Base-by-base conservation (phyloP, 2,888 invertebrate species). In the Rhagophthalmus giganteus region DNA sequence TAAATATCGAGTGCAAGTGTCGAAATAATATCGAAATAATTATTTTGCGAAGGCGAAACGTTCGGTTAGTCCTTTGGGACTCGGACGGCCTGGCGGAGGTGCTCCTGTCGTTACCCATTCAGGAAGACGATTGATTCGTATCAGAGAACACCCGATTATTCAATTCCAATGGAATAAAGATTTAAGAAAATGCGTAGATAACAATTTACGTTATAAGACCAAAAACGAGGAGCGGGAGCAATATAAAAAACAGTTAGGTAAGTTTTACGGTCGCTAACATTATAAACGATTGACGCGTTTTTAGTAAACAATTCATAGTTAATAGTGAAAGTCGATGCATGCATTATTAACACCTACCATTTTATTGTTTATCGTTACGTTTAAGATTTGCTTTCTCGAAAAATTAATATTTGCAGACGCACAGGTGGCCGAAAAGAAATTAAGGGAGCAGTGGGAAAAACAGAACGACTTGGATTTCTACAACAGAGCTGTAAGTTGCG, bases 191-290 rank as follows among this genome's bases (percentile, higher is more conserved):
- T 80, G 81, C 54, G 81, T 88, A 8, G 87, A 88, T 63, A 87
- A 87, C 69, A 83, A 83, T 62, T 77, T 88, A 54, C 76, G 87
- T 16, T 88, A 87, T 69, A 80, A 81, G 58, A 79, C 80, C 39
- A 77, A 81, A 12, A 76, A 79, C 44, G 76, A 71, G 11, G 78
- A 82, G 52, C 80, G 83, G 62, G 73, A 76, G 49, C 71, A 73
- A 38, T 85, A 85, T 64, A 82, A 81, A 65, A 74, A 79, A 58
- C 78, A 82, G 61, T 73, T 87, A 70, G 87, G 87, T 79, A 75
- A 54, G 52, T 7, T 13, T 34, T 34, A 32, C n/a, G 24, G 10
- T 28, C 20, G 7, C 3, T 20, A 20, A 5, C 20, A 20, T 20
- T 20, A 2, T 9, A 35, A 10, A 20, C 2, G 11, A 35, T 35